Base-by-base conservation (phyloP, 1,140 invertebrate genomes). In the Tachypleus tridentatus region DNA sequence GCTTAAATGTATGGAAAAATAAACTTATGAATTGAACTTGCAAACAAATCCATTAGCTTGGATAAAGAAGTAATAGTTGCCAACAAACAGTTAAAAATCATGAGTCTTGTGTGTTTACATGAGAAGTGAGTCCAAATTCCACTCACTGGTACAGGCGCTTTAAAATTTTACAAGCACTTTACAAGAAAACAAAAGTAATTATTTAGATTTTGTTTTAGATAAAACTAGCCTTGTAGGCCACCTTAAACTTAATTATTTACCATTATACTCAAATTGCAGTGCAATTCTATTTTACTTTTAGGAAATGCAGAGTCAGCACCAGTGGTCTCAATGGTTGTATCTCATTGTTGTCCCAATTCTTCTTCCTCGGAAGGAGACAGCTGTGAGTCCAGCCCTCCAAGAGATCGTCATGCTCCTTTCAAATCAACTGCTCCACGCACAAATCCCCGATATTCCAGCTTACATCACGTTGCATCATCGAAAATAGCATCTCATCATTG, bases 361-460 rank as follows among this genome's bases (percentile, higher is more conserved):
- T 60, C 64, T 52, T 69, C 71, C 11, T 71, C 71, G 3, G 70
- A 67, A 57, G 73, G 70, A 53, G 64, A 70, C 61, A 73, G 70
- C 57, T 73, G 70, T 64, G 70, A 69, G 51, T 73, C 73, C n/a
- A 73, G 73, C 3, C 69, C 73, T 11, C 72, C 71, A 6, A 61
- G 67, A 48, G 71, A 73, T 50, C 51, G 74, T n/a, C 64, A 69
- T 10, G 62, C 51, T 58, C 61, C 65, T 4, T 74, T 73, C 63
- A 73, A 73, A 61, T 72, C 74, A 4, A 69, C 70, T 51, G 75
- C 74, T 50, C 74, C 74, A 4, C 69, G 75, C 49, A 76, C 75
- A 4, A 76, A 76, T 61, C 75, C 75, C 10, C 64, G 72, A 4
- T 74, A 69, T 48, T 65, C 64, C 4, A 51, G 63, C 7, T 58